These are phyloP conservation scores for Mesitornis unicolor DNA, from an alignment of 2,113 vertebrate genomes.

Conservation along the genomic window DNA sequence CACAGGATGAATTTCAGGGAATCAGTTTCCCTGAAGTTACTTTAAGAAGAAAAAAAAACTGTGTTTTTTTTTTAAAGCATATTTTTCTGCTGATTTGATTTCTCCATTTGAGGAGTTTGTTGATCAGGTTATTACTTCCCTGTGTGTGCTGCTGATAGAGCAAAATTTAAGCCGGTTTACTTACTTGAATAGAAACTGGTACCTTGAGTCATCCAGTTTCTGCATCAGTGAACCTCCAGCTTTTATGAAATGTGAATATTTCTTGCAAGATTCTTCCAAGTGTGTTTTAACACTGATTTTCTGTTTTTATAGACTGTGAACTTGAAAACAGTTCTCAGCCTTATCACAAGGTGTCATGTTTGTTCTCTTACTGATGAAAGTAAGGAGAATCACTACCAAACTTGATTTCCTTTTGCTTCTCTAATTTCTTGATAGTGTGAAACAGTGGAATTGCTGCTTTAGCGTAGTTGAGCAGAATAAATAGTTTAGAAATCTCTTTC, in stretches of 20 bases:
- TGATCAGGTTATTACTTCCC: background rate
- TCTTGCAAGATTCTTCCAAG: background rate
- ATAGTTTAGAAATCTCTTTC: background rate
- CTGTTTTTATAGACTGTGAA: background rate
- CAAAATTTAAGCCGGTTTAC: background rate
- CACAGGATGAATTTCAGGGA: background rate
- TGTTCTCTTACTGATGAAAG: background rate
- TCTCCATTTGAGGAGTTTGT: background rate
- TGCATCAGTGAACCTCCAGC: background rate
- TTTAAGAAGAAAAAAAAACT: background rate
- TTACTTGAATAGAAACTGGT: background rate
- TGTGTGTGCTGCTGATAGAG: background rate
- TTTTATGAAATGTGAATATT: background rate
- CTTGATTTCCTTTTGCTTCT: background rate
- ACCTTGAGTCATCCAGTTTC: background rate
- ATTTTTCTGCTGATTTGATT: background rate
- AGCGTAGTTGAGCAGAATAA: background rate
- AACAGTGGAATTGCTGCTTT: background rate
- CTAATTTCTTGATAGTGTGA: background rate
- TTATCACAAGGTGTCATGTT: rapidly evolving
- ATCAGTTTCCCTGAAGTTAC: background rate
- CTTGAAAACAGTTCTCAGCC: background rate
- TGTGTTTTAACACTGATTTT: background rate
- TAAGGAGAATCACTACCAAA: background rate
- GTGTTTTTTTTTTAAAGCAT: background rate